Base-by-base conservation (phyloP, 2,888 invertebrate species). In the Peribatodes rhomboidaria region DNA sequence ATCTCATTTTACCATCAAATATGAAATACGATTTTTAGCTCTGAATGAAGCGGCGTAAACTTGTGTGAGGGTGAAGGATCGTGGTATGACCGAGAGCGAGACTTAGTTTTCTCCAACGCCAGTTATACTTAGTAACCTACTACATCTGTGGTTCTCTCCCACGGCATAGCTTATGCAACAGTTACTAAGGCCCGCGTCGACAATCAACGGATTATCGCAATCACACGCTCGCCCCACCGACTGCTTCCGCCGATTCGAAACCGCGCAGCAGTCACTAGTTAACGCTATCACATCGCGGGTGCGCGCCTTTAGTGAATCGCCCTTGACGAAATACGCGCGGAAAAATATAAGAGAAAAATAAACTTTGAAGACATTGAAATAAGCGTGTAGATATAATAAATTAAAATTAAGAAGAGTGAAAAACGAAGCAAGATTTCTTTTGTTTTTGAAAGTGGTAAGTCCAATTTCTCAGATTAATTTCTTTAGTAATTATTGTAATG, bases 161-260 rank as follows among this genome's bases (percentile, higher is more conserved):
- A 50, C 44, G 42, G 42, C n/a, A 55, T 31, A 55, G 55, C 16
- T 55, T 55, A n/a, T 13, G 13, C 13, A 55, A 10, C 14, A 54
- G 54, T 54, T 41, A 42, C 8, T 31, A 16, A 18, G 7, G 13
- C 35, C 33, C 8, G 35, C 46, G 35, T 58, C 61, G 54, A 59
- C 62, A 62, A 62, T 68, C 52, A 52, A 61, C 61, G 14, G 4
- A 64, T 61, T 68, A 69, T 61, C 57, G 58, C 71, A 76, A 76
- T 75, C 72, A 72, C 59, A 61, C 41, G 10, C 27, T 14, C 54
- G 27, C 42, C 54, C 54, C 54, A 54, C 54, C 54, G 54, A n/a
- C 27, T 27, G 71, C 68, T 70, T 74, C 76, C 74, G 71, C 55
- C 33, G 60, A 11, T 22, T 37, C 20, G 53, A 11, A 1, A 18